phyloP scores from a whole-genome alignment of 1,140 invertebrate genomes.

The Chironomus tepperi region DNA sequence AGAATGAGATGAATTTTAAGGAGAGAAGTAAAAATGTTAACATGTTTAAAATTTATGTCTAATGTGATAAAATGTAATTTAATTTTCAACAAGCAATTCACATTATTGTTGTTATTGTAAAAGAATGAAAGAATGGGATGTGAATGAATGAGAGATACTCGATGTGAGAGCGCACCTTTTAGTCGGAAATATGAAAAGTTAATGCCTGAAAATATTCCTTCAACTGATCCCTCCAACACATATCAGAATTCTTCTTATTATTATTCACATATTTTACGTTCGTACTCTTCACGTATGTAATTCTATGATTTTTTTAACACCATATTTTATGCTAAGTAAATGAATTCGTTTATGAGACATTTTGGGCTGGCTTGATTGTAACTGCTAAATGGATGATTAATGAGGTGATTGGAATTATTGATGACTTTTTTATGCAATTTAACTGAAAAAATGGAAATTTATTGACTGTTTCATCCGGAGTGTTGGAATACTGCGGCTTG shows the following conservation, averaged over 20 bases:
- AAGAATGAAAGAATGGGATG: background rate
- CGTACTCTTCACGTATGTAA: too few species aligned
- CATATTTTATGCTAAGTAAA: too few species aligned
- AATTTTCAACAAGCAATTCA: background rate
- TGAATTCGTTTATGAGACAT: too few species aligned
- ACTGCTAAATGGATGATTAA: too few species aligned
- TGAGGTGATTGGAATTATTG: too few species aligned
- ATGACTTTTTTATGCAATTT: too few species aligned
- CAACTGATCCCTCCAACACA: slow-evolving; percentile 4
- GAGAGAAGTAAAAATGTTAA: slow-evolving; percentile 1
- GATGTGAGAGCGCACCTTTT: background rate
- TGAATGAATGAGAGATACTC: background rate
- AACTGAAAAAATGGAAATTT: too few species aligned
- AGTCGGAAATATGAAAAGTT: slow-evolving; percentile 7
- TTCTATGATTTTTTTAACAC: too few species aligned
- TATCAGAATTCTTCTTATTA: background rate
- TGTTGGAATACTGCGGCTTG: too few species aligned
- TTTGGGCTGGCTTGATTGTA: too few species aligned
- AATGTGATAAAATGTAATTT: slow-evolving; percentile 15
- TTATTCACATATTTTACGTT: too few species aligned
- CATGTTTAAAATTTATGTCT: slow-evolving; percentile 14
- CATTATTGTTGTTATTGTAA: background rate
- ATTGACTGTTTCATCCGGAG: too few species aligned
- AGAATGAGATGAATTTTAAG: background rate
- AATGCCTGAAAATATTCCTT: slow-evolving; percentile 1